Percentiles rank a stretch among this genome's conserved stretches.
Evolutionary conservation across 2,797 vertebrate species (phyloP).

Genomic region (Microchirus variegatus): DNA sequence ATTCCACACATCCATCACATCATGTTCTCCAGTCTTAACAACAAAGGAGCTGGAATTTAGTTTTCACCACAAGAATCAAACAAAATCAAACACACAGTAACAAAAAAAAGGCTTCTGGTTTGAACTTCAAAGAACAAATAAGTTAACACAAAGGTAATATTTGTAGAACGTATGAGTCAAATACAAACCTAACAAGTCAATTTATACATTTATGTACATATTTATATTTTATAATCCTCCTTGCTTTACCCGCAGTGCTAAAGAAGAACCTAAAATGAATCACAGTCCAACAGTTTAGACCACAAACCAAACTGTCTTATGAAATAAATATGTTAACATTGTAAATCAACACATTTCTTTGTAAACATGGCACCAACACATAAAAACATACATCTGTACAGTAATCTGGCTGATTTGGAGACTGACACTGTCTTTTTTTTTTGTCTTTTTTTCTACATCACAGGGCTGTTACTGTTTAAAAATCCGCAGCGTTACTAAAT

Average conservation of each 20-base stretch:
- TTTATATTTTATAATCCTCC: constrained; percentile 37
- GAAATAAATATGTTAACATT: constrained; percentile 28
- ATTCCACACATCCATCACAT: constrained; percentile 30
- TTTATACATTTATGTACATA: constrained; percentile 41
- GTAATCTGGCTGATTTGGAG: constrained; percentile 42
- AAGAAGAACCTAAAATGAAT: constrained; percentile 36
- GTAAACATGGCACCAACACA: constrained; percentile 67
- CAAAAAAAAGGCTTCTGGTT: constrained; percentile 21
- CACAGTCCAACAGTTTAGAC: constrained; percentile 24
- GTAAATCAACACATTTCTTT: constrained; percentile 40
- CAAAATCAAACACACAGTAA: constrained; percentile 24
- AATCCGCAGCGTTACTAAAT: constrained; percentile 33
- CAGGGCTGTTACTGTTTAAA: constrained; percentile 15
- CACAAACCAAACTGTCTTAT: constrained; percentile 23
- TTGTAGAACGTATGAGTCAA: constrained; percentile 28
- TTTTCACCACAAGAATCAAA: constrained; percentile 26
- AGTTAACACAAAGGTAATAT: constrained; percentile 27
- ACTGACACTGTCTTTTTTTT: constrained; percentile 26
- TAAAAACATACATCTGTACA: constrained; percentile 60
- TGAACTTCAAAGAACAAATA: constrained; percentile 11
- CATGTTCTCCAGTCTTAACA: constrained; percentile 20
- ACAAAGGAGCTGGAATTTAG: constrained; percentile 12
- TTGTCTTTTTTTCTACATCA: constrained; percentile 20
- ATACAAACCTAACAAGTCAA: constrained; percentile 31
- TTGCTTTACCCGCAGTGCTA: constrained; percentile 36